Evolutionary conservation across 2,888 invertebrate genomes (phyloP), one percentile per base, ranked within the genome.

Genomic region (Callyntrura sp.): DNA sequence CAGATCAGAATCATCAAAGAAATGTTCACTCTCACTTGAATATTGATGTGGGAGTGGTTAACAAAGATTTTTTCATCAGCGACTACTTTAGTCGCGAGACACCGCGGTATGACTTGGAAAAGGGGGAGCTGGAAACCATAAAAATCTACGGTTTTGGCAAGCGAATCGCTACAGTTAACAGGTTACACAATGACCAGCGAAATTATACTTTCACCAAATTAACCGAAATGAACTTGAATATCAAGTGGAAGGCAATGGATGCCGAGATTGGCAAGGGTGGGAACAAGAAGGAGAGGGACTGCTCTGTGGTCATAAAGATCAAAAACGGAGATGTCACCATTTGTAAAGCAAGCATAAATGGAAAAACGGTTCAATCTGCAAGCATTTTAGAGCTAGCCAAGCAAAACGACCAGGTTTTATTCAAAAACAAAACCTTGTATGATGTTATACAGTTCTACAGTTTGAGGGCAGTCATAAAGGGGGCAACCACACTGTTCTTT

Each of bases 381-480:
- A 25, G n/a, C 6, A 78, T 78, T 12, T 14, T 78, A 57, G 78
- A 78, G n/a, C 5, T 78, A 28, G 78, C 78, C 3, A 78, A 55
- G 55, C 78, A 78, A 55, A 78, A 78, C 11, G 35, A 55, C 17
- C 28, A 78, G 55, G 28, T 78, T 51, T 35, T 55, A 0, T 57
- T 78, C 11, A 11, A 8, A 5, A 35, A 35, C 28, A 78, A 78
- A 25, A 12, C 57, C 1, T 43, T 78, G 45, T 70, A 45, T 45
- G 70, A 70, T 9, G 9, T 70, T 12, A 17, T 70, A 5, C 43
- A 45, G 0, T 20, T 70, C n/a, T 45, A 45, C 20, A 45, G n/a
- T 17, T 20, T 70, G 43, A 70, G 45, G 8, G 17, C 17, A 8
- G 43, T 25, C 11, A 70, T 70, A 4, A 70, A 70, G 45, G 70